Conservation (phyloP, 2,888 invertebrate genomes). For the Gortyna flavago region DNA sequence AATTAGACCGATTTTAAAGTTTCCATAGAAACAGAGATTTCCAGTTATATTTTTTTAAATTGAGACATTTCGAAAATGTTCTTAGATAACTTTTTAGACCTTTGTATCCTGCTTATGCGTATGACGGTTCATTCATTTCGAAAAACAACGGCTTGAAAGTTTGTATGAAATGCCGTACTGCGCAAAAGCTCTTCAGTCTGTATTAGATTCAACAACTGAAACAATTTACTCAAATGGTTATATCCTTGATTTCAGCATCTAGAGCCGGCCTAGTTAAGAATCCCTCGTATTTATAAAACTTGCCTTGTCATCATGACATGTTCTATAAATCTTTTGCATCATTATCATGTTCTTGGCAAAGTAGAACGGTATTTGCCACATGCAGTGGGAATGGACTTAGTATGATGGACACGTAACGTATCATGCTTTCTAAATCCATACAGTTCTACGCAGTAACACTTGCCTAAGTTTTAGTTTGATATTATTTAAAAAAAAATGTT, state of each 20-base stretch:
- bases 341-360: slow-evolving; percentile 56
- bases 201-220: slow-evolving; percentile 37
- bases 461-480: neutral
- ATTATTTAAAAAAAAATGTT: neutral
- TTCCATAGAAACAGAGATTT: no score
- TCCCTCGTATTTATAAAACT: slow-evolving; percentile 52
- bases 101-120: no score
- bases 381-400: slow-evolving; percentile 37
- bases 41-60: no score
- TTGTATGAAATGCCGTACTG: no score
- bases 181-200: no score
- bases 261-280: slow-evolving; percentile 28
- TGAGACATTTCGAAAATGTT: no score
- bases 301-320: slow-evolving; percentile 30
- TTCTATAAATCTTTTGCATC: slow-evolving; percentile 43
- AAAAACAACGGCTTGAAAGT: no score
- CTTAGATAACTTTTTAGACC: no score
- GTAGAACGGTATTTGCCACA: slow-evolving; percentile 27
- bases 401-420: slow-evolving; percentile 24
- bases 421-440: slow-evolving; percentile 41
- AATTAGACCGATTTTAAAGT: no score
- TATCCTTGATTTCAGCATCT: slow-evolving; percentile 48
- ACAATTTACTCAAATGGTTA: slow-evolving; percentile 56
- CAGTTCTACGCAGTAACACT: slow-evolving; percentile 2
- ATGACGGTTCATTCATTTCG: no score